Conservation (phyloP, 2,797 vertebrate genomes). For the Fratercula arctica region DNA sequence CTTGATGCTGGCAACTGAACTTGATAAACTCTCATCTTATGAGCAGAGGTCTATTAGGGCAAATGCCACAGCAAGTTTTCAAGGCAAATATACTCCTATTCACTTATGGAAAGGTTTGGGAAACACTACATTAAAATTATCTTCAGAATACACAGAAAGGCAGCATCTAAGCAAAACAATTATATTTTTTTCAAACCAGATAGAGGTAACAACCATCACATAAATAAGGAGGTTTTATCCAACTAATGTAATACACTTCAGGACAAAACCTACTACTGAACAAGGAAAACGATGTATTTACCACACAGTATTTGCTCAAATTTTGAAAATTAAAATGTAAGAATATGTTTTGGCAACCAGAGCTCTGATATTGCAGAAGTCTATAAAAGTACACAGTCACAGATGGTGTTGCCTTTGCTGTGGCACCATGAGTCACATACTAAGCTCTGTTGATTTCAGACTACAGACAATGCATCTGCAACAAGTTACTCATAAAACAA, state of each 20-base stretch:
- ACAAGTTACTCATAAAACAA: not conserved
- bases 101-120: not conserved
- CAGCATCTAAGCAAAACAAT: not conserved
- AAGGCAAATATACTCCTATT: not conserved
- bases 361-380: not conserved
- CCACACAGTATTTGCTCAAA: not conserved
- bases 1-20: not conserved
- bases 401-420: not conserved
- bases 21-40: not conserved
- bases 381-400: not conserved
- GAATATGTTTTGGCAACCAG: not conserved
- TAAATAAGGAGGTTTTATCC: not conserved
- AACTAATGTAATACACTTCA: not conserved
- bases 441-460: not conserved
- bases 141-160: not conserved
- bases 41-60: not conserved
- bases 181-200: not conserved
- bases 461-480: not conserved
- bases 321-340: not conserved
- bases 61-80: not conserved
- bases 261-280: not conserved
- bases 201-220: not conserved
- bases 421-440: not conserved
- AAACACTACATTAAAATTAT: not conserved
- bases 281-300: not conserved